These are phyloP conservation scores for Orussus abietinus DNA, from an alignment of 1,140 invertebrate species.

Conservation along the genomic window DNA sequence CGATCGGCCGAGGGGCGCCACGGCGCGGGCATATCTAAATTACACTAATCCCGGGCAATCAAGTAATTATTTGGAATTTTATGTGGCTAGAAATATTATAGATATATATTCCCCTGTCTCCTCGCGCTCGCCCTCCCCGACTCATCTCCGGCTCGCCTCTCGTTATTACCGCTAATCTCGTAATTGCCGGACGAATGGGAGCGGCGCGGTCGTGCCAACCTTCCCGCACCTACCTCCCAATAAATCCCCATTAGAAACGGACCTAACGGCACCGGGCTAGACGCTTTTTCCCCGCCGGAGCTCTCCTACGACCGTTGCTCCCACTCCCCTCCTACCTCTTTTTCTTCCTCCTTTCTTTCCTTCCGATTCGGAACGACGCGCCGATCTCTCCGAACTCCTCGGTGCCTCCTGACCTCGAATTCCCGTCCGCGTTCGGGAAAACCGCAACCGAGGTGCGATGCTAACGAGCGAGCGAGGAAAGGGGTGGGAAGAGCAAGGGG, in stretches of 20 bases:
- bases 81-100: constrained; percentile 28
- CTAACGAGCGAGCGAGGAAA: no score
- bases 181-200: constrained; percentile 36
- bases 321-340: constrained; percentile 4
- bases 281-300: no score
- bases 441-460: no score
- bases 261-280: no score
- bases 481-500: no score
- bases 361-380: no score
- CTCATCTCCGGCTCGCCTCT: constrained; percentile 10
- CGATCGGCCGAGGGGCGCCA: constrained; percentile 26
- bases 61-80: constrained; percentile 44
- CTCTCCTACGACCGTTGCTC: no score
- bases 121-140: not conserved
- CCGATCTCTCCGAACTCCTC: constrained; percentile 2
- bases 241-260: constrained; percentile 39
- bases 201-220: constrained; percentile 15
- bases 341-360: constrained; percentile 4
- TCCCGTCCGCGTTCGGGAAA: no score
- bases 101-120: no score
- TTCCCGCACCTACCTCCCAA: constrained; percentile 28
- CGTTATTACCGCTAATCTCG: constrained; percentile 36
- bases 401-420: constrained; percentile 7
- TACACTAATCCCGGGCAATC: constrained; percentile 38
- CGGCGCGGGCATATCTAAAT: constrained; percentile 35